Evolutionary conservation across 2,888 invertebrate genomes (phyloP), one percentile per base, ranked within the genome.

Genomic region (Macrophya annulata): DNA sequence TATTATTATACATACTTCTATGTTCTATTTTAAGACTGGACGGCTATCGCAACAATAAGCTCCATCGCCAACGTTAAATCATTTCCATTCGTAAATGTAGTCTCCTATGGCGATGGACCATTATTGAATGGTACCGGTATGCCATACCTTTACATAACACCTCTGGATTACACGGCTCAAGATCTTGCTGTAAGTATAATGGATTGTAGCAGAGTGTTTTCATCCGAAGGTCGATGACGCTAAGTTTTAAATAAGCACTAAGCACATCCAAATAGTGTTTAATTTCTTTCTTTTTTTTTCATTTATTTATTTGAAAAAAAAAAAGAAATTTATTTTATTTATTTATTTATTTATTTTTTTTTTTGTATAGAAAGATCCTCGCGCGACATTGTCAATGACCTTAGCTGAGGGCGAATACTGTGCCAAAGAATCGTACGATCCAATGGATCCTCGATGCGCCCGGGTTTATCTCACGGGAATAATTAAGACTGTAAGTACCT

Each of bases 381-480:
- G 95, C 5, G 95, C 96, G 5, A 96, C 97, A 0, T 93, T 97
- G n/a, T 94, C 96, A 87, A 95, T 96, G 88, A 95, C 96, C 0
- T 93, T 97, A 59, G 96, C 96, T 81, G 95, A 97, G 93, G 95
- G 96, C 3, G 93, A 94, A 85, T 97, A 96, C 91, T 97, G 97
- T 89, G 94, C 94, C 86, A 90, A 91, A 9, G 93, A 96, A 87
- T 91, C 94, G 77, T 95, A 94, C 89, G 97, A 97, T 91, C 96
- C 97, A 0, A 96, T 97, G 94, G 97, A 97, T 92, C 97, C 97
- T 0, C 94, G 97, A 68, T 97, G 97, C 94, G 96, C 96, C 4
- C 95, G 97, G 89, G 94, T 97, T 4, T 95, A 97, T 90, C 93
- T 97, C 1, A 95, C 96, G 21, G 97, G 97, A 76, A 95, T 94